Evolutionary conservation across 2,797 vertebrate species (phyloP).

Genomic region (Euphonia xanthogaster): DNA sequence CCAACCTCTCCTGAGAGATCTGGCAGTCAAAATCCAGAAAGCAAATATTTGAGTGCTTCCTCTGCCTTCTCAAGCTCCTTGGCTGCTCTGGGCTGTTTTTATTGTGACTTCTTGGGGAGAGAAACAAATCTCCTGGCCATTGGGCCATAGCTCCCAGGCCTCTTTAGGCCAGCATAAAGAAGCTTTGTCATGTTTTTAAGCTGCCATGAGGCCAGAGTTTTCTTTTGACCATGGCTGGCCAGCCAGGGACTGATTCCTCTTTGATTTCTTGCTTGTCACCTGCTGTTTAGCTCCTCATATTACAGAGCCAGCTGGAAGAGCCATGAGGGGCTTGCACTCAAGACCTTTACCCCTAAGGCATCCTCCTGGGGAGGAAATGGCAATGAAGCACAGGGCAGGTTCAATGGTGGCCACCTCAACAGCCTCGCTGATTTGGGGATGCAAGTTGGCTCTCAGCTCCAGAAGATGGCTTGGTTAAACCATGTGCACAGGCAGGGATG

Average conservation of each 20-base stretch:
- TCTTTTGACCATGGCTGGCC: neutral
- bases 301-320: neutral
- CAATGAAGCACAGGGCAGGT: neutral
- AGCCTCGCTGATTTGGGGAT: fast-evolving
- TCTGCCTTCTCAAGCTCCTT: neutral
- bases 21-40: slow-evolving; percentile 27
- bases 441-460: neutral
- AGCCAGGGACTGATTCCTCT: neutral
- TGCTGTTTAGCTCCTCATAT: neutral
- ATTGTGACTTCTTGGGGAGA: neutral
- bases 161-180: neutral
- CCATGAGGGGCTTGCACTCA: neutral
- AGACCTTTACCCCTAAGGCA: fast-evolving
- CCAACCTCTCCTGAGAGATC: slow-evolving; percentile 32
- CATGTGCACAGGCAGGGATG: neutral
- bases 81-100: neutral
- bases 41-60: neutral
- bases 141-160: neutral
- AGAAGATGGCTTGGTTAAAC: neutral
- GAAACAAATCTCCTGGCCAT: neutral
- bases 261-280: neutral
- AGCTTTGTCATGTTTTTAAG: neutral
- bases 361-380: neutral
- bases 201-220: neutral
- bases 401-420: fast-evolving